Percentiles rank a stretch among this genome's conserved stretches.
phyloP scores from a whole-genome alignment of 2,797 vertebrate genomes.

The Thaleichthys pacificus region DNA sequence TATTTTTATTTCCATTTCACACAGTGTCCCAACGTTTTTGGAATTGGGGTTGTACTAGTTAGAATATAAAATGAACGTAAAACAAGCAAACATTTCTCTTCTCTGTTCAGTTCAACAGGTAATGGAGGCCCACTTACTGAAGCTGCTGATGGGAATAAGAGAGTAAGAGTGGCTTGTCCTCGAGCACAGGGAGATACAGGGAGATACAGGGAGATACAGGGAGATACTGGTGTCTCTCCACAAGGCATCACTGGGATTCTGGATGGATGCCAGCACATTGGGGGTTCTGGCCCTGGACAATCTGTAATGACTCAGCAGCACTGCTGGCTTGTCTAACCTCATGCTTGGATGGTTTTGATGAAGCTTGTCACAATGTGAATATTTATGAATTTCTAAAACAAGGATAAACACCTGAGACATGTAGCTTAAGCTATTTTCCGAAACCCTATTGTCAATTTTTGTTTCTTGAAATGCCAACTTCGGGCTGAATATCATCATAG shows the following conservation, averaged over 20 bases:
- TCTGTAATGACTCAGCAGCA: conserved; percentile 30
- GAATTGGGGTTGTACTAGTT: no score
- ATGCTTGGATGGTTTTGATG: conserved; percentile 18
- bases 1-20: no score
- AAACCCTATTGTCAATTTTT: background rate
- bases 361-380: background rate
- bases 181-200: background rate
- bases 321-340: background rate
- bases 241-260: background rate
- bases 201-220: no score
- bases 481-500: background rate
- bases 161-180: conserved; percentile 72
- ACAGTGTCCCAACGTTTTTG: no score
- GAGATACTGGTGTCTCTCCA: background rate
- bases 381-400: background rate
- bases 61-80: no score
- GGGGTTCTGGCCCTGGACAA: conserved; percentile 26
- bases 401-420: background rate
- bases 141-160: conserved; percentile 92
- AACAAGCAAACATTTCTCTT: conserved; percentile 18
- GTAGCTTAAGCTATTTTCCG: background rate
- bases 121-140: conserved; percentile 93
- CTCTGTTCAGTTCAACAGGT: conserved; percentile 90
- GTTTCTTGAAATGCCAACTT: conserved; percentile 1
- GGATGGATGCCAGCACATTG: background rate